These are phyloP conservation scores for Scaeva pyrastri DNA, from an alignment of 2,888 invertebrate genomes.

Conservation along the genomic window DNA sequence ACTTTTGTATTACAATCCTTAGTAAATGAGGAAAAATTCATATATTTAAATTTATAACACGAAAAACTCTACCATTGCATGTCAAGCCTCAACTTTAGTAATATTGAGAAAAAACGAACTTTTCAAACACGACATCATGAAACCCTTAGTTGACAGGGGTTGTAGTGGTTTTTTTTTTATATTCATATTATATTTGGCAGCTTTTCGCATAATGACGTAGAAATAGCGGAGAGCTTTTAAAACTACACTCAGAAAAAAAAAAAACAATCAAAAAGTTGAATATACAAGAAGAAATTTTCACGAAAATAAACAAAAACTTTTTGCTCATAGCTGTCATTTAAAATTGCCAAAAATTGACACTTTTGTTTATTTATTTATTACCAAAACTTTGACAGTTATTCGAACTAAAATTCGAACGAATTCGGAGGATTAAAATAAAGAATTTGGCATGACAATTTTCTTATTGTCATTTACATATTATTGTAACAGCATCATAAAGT, in stretches of 20 bases:
- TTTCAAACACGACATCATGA: slow-evolving; percentile 50
- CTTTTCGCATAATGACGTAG: slow-evolving; percentile 23
- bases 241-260: not conserved
- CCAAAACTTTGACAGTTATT: too few species aligned
- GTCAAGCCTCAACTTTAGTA: slow-evolving; percentile 42
- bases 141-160: slow-evolving; percentile 38
- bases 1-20: not conserved
- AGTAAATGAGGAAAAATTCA: not conserved
- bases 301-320: too few species aligned
- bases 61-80: slow-evolving; percentile 46
- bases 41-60: slow-evolving; percentile 31
- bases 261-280: not conserved
- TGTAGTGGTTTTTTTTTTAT: not conserved
- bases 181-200: not conserved
- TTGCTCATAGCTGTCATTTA: too few species aligned
- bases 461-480: too few species aligned
- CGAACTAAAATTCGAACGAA: too few species aligned
- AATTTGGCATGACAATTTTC: too few species aligned
- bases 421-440: too few species aligned
- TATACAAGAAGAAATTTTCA: too few species aligned
- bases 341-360: too few species aligned
- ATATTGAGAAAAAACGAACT: slow-evolving; percentile 33
- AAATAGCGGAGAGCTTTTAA: not conserved
- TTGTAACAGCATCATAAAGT: too few species aligned
- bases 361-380: too few species aligned